These are phyloP conservation scores for Helleia helle DNA, from an alignment of 2,888 invertebrate species.

Conservation along the genomic window DNA sequence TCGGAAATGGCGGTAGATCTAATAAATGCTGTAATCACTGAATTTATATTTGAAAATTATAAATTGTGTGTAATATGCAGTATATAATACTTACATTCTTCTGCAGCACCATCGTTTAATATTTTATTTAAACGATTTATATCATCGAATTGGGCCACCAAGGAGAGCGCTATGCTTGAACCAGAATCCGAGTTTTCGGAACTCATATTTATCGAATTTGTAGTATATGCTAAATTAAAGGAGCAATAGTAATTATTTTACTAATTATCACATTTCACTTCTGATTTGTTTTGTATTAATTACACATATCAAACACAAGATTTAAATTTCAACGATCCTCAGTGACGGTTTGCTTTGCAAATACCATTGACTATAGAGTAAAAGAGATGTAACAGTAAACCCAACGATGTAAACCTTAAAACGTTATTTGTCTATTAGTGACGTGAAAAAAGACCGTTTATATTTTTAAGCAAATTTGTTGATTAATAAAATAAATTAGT, in stretches of 20 bases:
- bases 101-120: constrained; percentile 77
- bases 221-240: neutral
- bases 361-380: neutral
- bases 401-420: too few species aligned
- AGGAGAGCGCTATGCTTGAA: constrained; percentile 63
- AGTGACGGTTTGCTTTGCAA: neutral
- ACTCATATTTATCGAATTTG: constrained; percentile 36
- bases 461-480: too few species aligned
- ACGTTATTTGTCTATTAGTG: too few species aligned
- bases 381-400: too few species aligned
- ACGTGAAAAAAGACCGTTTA: too few species aligned
- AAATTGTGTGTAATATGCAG: neutral
- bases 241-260: neutral
- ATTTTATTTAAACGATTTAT: constrained; percentile 78
- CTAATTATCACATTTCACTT: constrained; percentile 22
- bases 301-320: constrained; percentile 13
- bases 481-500: too few species aligned
- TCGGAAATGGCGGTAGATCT: constrained; percentile 6
- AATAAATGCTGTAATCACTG: neutral
- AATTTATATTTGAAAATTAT: neutral
- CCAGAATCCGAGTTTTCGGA: constrained; percentile 56
- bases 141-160: constrained; percentile 82
- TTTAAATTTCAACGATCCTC: constrained; percentile 26
- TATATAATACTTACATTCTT: constrained; percentile 76
- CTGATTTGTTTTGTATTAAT: constrained; percentile 10